phyloP scores from a whole-genome alignment of 2,888 invertebrate species.

The Athetis lepigone region DNA sequence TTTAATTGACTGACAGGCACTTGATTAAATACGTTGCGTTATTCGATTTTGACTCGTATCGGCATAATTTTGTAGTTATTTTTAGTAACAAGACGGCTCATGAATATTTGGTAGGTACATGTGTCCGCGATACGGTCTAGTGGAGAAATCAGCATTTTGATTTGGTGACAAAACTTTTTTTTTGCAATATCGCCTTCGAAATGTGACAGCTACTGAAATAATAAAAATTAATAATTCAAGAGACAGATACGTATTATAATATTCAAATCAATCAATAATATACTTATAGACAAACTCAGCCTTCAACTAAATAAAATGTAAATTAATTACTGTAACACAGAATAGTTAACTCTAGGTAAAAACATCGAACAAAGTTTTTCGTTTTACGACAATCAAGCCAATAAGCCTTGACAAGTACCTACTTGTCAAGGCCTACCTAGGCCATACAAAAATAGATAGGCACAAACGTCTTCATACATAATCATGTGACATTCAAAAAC shows the following conservation, averaged over 20 bases:
- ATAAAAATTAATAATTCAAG: no score
- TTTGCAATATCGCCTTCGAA: conserved; percentile 4
- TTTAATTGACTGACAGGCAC: conserved; percentile 56
- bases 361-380: neutral
- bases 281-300: neutral
- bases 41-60: conserved; percentile 42
- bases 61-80: conserved; percentile 57
- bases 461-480: conserved; percentile 34
- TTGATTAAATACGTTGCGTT: conserved; percentile 49
- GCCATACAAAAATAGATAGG: conserved; percentile 18
- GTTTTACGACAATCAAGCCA: neutral
- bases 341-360: conserved; percentile 1
- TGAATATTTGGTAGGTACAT: conserved; percentile 44
- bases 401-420: conserved; percentile 9
- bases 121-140: conserved; percentile 37
- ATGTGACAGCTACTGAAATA: neutral
- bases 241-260: no score
- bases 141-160: conserved; percentile 36
- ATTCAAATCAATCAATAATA: no score
- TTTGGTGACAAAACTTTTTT: conserved; percentile 33
- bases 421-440: no score
- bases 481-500: conserved; percentile 60
- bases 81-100: conserved; percentile 56
- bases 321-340: neutral
- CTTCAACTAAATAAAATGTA: no score